phyloP scores from a whole-genome alignment of 2,113 vertebrate species.

The Phaetusa simplex region DNA sequence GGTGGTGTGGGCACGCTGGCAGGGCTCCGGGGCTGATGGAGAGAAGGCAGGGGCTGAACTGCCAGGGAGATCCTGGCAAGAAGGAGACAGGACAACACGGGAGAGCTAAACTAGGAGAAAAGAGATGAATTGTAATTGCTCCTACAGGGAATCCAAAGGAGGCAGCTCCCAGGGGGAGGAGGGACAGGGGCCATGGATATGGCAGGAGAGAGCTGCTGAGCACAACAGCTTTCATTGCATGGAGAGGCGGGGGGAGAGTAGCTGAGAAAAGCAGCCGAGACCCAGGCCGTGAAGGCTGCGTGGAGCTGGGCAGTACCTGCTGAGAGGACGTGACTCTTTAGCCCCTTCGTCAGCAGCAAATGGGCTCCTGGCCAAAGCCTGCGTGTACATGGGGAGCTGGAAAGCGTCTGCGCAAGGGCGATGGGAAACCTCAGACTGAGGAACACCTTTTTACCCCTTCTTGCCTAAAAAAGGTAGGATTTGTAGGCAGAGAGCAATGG shows the following conservation, averaged over 20 bases:
- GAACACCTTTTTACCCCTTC: neutral
- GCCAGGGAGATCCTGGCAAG: no score
- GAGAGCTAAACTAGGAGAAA: neutral
- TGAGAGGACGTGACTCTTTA: neutral
- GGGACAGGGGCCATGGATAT: neutral
- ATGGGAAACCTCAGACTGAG: neutral
- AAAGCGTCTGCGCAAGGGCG: accelerated
- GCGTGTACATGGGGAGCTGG: neutral
- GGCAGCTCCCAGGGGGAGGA: neutral
- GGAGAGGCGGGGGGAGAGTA: neutral
- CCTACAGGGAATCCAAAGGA: neutral
- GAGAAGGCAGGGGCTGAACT: neutral
- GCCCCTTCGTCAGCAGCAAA: neutral
- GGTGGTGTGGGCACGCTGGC: no score
- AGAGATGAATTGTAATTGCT: neutral
- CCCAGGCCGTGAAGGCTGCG: neutral
- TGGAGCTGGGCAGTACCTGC: neutral
- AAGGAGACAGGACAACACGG: neutral
- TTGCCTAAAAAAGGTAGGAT: neutral
- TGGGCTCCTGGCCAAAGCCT: neutral
- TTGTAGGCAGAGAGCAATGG: neutral
- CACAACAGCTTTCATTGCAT: neutral
- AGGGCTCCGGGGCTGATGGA: neutral
- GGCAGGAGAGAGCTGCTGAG: neutral
- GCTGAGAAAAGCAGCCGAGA: neutral